A percentile compares a stretch with the other conserved stretches of the same genome.
Conservation (phyloP, 2,797 vertebrate genomes). For the Hippopotamyrus pictus region DNA sequence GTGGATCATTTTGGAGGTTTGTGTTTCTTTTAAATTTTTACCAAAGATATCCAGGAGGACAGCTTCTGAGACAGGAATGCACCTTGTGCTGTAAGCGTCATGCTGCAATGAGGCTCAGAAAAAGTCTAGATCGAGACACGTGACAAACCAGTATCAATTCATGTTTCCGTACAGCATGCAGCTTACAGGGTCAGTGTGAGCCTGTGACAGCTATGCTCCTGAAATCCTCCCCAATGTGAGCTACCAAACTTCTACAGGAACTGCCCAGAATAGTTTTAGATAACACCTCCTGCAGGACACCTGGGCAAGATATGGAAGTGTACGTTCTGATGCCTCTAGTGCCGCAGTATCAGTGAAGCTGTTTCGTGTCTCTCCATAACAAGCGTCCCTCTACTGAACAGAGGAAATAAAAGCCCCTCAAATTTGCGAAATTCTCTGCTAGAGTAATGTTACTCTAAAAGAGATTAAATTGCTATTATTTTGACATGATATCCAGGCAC, state of each 20-base stretch:
- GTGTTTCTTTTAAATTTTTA: neutral
- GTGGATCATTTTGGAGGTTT: no score
- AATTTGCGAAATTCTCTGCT: neutral
- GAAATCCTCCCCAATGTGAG: neutral
- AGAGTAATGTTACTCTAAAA: conserved; percentile 16
- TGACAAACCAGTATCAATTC: neutral
- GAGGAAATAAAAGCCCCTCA: conserved; percentile 5
- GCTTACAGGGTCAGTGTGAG: neutral
- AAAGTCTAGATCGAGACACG: neutral
- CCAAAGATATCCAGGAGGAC: neutral
- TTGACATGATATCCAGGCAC: conserved; percentile 17
- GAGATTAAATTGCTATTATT: conserved; percentile 21
- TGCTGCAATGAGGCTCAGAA: neutral
- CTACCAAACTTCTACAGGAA: neutral
- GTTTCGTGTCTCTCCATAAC: neutral
- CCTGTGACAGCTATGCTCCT: neutral
- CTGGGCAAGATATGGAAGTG: neutral
- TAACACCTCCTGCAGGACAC: neutral
- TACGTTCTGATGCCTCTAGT: neutral
- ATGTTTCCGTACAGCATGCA: neutral
- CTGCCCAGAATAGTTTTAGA: neutral
- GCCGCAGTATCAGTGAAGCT: neutral
- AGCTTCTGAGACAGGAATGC: neutral
- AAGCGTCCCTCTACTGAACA: neutral
- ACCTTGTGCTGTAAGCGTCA: neutral